phyloP scores from a whole-genome alignment of 2,888 invertebrate species.

The Plebejus melissa region DNA sequence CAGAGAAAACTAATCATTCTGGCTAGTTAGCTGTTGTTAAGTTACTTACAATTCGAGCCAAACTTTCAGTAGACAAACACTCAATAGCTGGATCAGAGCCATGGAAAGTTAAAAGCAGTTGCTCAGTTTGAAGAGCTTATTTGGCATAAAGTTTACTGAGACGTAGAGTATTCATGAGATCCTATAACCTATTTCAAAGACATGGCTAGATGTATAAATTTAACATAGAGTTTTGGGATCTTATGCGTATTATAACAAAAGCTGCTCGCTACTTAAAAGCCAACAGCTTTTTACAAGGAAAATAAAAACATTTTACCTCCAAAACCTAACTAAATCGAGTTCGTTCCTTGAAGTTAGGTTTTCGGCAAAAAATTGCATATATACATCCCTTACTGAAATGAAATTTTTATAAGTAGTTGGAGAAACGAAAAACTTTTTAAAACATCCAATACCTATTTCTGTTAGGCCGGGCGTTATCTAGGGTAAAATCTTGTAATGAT shows the following conservation, averaged over 20 bases:
- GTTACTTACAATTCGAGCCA: background rate
- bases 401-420: too few relatives aligned
- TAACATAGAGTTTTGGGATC: background rate
- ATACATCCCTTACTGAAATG: too few relatives aligned
- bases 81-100: conserved; percentile 4
- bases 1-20: background rate
- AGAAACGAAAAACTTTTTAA: background rate
- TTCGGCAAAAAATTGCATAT: background rate
- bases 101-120: background rate
- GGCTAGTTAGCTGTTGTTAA: background rate
- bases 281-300: background rate
- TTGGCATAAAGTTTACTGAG: background rate
- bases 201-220: background rate
- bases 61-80: background rate
- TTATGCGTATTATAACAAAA: background rate
- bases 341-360: background rate
- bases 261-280: background rate
- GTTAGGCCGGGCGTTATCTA: background rate
- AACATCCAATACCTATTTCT: background rate
- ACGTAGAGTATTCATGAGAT: background rate
- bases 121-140: background rate
- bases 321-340: background rate
- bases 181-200: background rate
- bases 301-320: background rate
- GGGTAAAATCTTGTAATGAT: background rate